Evolutionary conservation across 2,888 invertebrate genomes (phyloP).

Genomic region (Lucinisca nassula): DNA sequence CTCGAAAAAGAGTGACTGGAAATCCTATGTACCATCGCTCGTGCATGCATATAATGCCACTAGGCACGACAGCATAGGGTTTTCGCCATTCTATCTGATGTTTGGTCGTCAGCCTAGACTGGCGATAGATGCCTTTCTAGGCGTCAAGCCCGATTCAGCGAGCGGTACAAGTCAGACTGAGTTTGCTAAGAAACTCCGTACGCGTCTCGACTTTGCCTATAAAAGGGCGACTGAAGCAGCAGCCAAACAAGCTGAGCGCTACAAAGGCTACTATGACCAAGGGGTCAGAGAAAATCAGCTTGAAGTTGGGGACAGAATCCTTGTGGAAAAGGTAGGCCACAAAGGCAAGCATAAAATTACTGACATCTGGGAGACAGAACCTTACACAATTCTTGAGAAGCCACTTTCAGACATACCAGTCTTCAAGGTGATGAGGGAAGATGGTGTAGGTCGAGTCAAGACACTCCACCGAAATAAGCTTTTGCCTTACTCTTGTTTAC

Average conservation of each 20-base stretch:
- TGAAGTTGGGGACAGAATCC: neutral
- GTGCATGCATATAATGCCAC: too few species aligned
- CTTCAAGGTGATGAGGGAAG: neutral
- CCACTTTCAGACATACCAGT: neutral
- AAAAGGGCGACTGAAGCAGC: neutral
- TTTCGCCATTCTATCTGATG: neutral
- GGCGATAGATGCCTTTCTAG: neutral
- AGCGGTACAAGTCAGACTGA: neutral
- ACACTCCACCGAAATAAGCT: neutral
- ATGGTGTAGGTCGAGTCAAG: neutral
- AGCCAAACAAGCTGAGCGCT: neutral
- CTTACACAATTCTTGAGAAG: neutral
- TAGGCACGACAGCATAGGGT: neutral
- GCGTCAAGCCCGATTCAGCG: neutral
- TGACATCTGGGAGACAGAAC: neutral
- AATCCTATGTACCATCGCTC: neutral
- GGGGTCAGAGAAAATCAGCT: neutral
- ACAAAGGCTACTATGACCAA: neutral
- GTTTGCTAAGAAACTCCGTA: neutral
- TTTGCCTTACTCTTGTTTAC: neutral
- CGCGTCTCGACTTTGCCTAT: neutral
- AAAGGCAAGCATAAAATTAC: neutral
- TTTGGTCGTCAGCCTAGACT: neutral
- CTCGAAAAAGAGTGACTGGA: neutral
- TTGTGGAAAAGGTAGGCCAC: neutral